Conservation (phyloP, 2,113 vertebrate genomes). For the Hippopotamus amphibius region DNA sequence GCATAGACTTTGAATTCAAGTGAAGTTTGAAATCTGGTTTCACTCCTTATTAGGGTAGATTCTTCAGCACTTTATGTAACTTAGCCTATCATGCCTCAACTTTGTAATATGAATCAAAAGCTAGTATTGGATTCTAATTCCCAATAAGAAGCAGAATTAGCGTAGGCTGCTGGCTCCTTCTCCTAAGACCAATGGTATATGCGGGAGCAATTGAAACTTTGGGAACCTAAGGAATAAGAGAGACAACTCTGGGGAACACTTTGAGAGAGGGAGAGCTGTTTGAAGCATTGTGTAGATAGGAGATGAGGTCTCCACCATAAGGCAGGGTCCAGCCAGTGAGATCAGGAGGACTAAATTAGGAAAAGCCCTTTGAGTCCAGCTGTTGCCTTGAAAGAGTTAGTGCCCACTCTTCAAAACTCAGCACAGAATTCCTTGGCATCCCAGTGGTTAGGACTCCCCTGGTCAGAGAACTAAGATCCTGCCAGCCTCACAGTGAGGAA, state of each 20-base stretch:
- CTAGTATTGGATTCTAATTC: constrained; percentile 25
- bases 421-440: neutral
- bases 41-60: neutral
- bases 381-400: neutral
- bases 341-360: neutral
- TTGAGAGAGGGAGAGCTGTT: neutral
- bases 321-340: neutral
- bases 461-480: too few relatives aligned
- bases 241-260: neutral
- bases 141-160: neutral
- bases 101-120: neutral
- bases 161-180: neutral
- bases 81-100: neutral
- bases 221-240: neutral
- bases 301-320: neutral
- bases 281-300: neutral
- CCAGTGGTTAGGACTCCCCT: too few relatives aligned
- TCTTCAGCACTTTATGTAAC: neutral
- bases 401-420: too few relatives aligned
- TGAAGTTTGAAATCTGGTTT: neutral
- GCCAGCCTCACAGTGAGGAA: too few relatives aligned
- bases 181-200: neutral
- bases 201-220: neutral
- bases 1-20: neutral
- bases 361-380: neutral